Conservation (phyloP, 2,888 invertebrate genomes). For the Hyposoter didymator region DNA sequence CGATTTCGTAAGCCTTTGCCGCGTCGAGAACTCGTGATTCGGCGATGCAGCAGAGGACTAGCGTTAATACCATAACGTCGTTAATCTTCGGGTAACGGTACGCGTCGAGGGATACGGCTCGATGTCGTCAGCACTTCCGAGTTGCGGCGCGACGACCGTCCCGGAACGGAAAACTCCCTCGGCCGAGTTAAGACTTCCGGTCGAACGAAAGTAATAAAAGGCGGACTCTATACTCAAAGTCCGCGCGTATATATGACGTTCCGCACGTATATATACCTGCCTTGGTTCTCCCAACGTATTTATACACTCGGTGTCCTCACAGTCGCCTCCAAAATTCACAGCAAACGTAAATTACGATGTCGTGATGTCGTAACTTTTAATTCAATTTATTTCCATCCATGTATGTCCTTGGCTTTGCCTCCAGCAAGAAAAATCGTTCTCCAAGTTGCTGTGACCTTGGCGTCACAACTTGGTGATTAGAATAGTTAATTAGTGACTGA, state of each 20-base stretch:
- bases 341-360: background rate
- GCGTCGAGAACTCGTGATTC: conserved; percentile 38
- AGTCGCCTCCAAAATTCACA: background rate
- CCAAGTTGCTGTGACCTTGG: too few relatives aligned
- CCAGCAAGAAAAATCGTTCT: too few relatives aligned
- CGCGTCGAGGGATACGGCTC: conserved; percentile 58
- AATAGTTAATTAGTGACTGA: background rate
- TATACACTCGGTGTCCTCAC: conserved; percentile 10
- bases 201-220: conserved; percentile 67
- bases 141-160: conserved; percentile 54
- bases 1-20: conserved; percentile 56
- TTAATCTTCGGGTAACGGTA: conserved; percentile 61
- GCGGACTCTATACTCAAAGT: background rate
- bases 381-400: background rate
- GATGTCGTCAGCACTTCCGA: conserved; percentile 68
- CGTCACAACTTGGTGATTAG: too few relatives aligned
- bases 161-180: conserved; percentile 55
- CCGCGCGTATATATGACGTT: background rate
- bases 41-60: conserved; percentile 32
- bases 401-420: too few relatives aligned
- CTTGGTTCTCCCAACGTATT: conserved; percentile 10
- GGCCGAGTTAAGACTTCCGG: conserved; percentile 68
- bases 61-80: conserved; percentile 58
- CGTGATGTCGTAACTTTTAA: background rate
- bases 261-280: conserved; percentile 4